phyloP scores from a whole-genome alignment of 2,797 vertebrate genomes.

The Halcyon smyrnensis region DNA sequence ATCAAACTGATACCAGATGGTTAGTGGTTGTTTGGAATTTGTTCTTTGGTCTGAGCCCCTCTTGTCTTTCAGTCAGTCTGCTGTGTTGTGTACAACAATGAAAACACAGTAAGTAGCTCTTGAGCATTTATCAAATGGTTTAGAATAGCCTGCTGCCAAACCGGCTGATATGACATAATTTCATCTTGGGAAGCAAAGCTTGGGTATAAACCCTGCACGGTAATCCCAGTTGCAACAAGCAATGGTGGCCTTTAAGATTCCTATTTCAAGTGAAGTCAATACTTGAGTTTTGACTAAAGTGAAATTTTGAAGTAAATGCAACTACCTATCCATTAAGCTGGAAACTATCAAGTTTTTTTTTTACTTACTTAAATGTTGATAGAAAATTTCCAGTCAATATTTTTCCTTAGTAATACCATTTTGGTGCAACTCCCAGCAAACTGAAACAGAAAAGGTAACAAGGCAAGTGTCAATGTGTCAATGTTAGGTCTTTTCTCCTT shows the following conservation, averaged over 20 bases:
- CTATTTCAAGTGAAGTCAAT: neutral
- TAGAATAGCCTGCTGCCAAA: neutral
- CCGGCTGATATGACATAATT: neutral
- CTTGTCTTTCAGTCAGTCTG: neutral
- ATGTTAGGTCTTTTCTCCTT: neutral
- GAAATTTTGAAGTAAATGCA: neutral
- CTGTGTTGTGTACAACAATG: neutral
- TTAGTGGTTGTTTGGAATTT: neutral
- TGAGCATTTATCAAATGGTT: neutral
- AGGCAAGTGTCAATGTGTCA: neutral
- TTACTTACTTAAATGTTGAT: neutral
- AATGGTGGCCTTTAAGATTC: neutral
- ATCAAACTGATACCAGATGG: neutral
- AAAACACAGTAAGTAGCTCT: neutral
- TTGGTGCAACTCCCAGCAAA: neutral
- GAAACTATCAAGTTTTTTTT: neutral
- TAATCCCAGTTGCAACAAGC: neutral
- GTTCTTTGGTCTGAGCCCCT: neutral
- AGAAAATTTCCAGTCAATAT: neutral
- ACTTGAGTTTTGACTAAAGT: neutral
- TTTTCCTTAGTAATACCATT: neutral
- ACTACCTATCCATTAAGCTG: neutral
- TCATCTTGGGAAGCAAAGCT: neutral
- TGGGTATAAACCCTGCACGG: neutral
- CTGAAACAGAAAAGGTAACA: neutral